These are phyloP conservation scores for Natator depressus DNA, from an alignment of 2,113 vertebrate species.

Conservation along the genomic window DNA sequence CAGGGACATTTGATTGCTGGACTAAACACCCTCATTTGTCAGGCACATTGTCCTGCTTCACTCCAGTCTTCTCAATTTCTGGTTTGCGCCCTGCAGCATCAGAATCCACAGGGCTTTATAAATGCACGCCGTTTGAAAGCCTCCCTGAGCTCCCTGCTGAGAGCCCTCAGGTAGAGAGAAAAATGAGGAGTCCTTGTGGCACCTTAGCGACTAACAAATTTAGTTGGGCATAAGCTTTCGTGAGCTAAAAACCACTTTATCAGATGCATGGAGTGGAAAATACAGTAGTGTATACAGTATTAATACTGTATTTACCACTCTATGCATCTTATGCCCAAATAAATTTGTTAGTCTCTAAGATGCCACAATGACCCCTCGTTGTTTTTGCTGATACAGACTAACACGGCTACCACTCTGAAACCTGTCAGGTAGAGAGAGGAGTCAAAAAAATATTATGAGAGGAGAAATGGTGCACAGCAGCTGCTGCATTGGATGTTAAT, in stretches of 20 bases:
- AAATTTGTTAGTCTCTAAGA: no score
- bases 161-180: neutral
- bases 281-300: no score
- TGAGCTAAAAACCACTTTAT: no score
- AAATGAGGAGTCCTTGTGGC: no score
- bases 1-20: neutral
- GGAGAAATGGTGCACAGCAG: neutral
- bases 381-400: no score
- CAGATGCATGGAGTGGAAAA: no score
- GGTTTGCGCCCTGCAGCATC: neutral
- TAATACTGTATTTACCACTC: no score
- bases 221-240: no score
- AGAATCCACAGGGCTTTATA: neutral
- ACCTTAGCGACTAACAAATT: no score
- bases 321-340: no score
- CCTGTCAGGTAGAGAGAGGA: neutral
- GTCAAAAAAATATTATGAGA: neutral
- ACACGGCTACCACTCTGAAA: no score
- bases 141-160: neutral
- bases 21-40: rapidly evolving
- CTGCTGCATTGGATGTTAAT: neutral
- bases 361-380: no score
- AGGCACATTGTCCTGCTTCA: neutral
- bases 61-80: neutral
- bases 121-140: neutral